phyloP scores from a whole-genome alignment of 1,140 invertebrate genomes.

The Eueides isabella region DNA sequence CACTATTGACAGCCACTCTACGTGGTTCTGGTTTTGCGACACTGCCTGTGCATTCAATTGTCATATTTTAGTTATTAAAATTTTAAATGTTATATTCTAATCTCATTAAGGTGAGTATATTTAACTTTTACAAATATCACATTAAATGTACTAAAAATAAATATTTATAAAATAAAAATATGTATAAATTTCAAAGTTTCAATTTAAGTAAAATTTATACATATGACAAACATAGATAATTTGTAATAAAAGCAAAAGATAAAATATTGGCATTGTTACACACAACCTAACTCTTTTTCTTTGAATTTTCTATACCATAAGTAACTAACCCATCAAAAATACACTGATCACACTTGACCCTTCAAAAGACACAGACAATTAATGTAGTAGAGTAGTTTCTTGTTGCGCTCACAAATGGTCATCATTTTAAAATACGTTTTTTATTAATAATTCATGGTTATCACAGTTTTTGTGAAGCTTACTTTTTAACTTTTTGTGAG shows the following conservation, averaged over 20 bases:
- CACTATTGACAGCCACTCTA: not conserved
- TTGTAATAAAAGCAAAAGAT: not conserved
- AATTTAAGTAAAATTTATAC: not conserved
- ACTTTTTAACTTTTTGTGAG: slow-evolving; percentile 16
- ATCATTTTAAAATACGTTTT: not conserved
- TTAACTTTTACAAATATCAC: not conserved
- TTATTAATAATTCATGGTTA: not conserved
- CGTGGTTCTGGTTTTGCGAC: not conserved
- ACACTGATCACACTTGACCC: slow-evolving; percentile 15
- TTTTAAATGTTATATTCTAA: slow-evolving; percentile 10
- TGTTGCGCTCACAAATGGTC: slow-evolving; percentile 17
- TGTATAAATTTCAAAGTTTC: not conserved
- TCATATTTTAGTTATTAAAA: not conserved
- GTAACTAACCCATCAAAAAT: not conserved
- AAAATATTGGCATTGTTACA: not conserved
- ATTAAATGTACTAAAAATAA: not conserved
- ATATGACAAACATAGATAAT: not conserved
- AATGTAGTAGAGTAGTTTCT: slow-evolving; percentile 18
- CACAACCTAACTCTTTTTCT: not conserved
- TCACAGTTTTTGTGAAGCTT: too few species aligned
- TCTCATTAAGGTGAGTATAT: not conserved
- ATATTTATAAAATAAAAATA: too few species aligned
- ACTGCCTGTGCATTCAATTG: not conserved
- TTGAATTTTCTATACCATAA: not conserved
- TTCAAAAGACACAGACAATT: slow-evolving; percentile 9